Base-by-base conservation (phyloP, 2,797 vertebrate genomes). In the Gastrophryne carolinensis region DNA sequence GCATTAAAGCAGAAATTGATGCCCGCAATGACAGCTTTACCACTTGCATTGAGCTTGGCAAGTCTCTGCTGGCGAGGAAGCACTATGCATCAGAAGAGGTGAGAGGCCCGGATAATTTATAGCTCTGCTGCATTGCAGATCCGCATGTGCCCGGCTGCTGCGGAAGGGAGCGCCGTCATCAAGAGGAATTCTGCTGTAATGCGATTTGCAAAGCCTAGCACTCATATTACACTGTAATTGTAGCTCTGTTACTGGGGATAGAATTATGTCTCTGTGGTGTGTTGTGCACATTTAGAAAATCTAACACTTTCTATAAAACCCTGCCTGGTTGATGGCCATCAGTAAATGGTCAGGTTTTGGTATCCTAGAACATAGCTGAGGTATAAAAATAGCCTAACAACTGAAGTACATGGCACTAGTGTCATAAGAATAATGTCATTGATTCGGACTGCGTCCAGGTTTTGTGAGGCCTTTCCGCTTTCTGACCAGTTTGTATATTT, bases 1-100 rank as follows among this genome's bases (percentile, higher is more conserved):
- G 97, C 10, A 97, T 98, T 87, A 98, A 98, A 85, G 97, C 96
- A 0, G 97, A 98, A 89, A 98, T 98, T 0, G 96, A 98, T 15
- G 96, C 96, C 21, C 94, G 96, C 0, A 98, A 98, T 1, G 95
- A 98, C 92, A 98, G 95, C 83, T 98, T 98, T 82, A 98, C 95
- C 0, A 81, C 92, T 66, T 98, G 95, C 84, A 98, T 98, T 41
- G 97, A 98, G 87, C 92, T 98, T 3, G 97, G 97, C 60, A 98
- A 98, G 63, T 89, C 94, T n/a, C 91, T 98, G 79, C 87, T 98
- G 88, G 94, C 95, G 24, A 84, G 96, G 61, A 96, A 98, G 79
- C 97, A 98, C 89, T 98, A 97, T 0, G 95, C 96, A 3, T 93
- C 95, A 5, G 94, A 96, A 79, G 95, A 97, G 95, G 96, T 98